Conservation (phyloP, 2,888 invertebrate genomes). For the Euzetes globulus region DNA sequence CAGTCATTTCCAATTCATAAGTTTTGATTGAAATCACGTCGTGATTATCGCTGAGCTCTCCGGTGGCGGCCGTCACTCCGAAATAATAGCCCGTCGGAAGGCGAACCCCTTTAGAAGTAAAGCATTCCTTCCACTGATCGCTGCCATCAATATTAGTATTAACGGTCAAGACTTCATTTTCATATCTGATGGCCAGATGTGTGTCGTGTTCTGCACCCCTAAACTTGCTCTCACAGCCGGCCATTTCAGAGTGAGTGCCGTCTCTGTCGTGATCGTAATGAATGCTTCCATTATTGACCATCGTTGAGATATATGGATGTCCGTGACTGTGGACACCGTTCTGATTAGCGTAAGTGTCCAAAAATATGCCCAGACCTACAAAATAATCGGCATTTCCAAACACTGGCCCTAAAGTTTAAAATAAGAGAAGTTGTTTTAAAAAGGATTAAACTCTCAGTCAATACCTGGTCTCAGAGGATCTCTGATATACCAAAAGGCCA, state of each 20-base stretch:
- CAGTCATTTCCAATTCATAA: constrained; percentile 75
- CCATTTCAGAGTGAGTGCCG: constrained; percentile 93
- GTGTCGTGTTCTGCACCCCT: constrained; percentile 85
- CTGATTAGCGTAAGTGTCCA: constrained; percentile 98
- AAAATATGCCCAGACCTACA: constrained; percentile 76
- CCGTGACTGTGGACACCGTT: constrained; percentile 97
- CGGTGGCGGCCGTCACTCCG: constrained; percentile 91
- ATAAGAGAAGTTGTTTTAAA: constrained; percentile 30
- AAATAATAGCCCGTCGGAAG: constrained; percentile 92
- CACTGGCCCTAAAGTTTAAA: constrained; percentile 61
- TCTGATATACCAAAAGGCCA: constrained; percentile 79
- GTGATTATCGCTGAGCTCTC: constrained; percentile 89
- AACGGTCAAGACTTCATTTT: constrained; percentile 70
- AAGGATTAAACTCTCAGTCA: not conserved
- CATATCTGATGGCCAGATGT: constrained; percentile 80
- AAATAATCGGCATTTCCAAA: constrained; percentile 93
- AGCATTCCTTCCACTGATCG: constrained; percentile 88
- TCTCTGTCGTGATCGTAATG: constrained; percentile 97
- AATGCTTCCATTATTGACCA: constrained; percentile 92
- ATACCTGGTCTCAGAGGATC: constrained; percentile 42
- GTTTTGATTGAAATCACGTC: constrained; percentile 85
- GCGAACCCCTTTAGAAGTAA: constrained; percentile 75
- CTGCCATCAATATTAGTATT: constrained; percentile 78
- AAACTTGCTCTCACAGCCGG: constrained; percentile 94
- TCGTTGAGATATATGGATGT: constrained; percentile 95